Evolutionary conservation across 2,888 invertebrate species (phyloP).

Genomic region (Diarsia mendica): DNA sequence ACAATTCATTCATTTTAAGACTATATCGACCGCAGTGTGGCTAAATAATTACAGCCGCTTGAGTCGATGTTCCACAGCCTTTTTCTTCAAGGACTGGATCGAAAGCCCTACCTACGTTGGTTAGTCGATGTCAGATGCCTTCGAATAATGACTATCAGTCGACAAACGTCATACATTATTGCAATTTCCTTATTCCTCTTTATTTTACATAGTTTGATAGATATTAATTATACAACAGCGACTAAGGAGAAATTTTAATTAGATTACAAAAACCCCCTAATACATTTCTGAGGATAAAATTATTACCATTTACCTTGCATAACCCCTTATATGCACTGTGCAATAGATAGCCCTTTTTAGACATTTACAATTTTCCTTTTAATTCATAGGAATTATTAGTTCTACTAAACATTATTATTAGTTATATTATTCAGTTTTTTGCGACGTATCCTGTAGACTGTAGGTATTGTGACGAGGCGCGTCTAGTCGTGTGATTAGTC

Average conservation of each 20-base stretch:
- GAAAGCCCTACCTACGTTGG: too few species aligned
- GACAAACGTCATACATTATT: background rate
- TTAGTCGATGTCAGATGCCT: background rate
- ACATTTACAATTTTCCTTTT: background rate
- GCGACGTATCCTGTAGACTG: conserved; percentile 46
- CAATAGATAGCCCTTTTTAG: background rate
- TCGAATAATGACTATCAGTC: background rate
- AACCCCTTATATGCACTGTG: background rate
- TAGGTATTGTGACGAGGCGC: conserved; percentile 33
- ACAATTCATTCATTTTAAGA: too few species aligned
- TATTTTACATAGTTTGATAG: background rate
- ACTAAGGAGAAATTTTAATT: too few species aligned
- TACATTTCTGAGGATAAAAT: background rate
- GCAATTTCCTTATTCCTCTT: background rate
- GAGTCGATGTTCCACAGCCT: too few species aligned
- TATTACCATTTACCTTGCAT: background rate
- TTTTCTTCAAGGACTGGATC: too few species aligned
- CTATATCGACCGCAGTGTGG: too few species aligned
- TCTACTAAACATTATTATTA: conserved; percentile 18
- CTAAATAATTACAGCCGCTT: too few species aligned
- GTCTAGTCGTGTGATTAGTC: conserved; percentile 50
- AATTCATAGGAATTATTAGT: background rate
- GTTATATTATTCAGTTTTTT: conserved; percentile 31
- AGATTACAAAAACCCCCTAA: background rate
- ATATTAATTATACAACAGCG: too few species aligned